Percentiles rank a stretch among this genome's conserved stretches.
Conservation (phyloP, 2,797 vertebrate genomes). For the Rhodeus uyekii region DNA sequence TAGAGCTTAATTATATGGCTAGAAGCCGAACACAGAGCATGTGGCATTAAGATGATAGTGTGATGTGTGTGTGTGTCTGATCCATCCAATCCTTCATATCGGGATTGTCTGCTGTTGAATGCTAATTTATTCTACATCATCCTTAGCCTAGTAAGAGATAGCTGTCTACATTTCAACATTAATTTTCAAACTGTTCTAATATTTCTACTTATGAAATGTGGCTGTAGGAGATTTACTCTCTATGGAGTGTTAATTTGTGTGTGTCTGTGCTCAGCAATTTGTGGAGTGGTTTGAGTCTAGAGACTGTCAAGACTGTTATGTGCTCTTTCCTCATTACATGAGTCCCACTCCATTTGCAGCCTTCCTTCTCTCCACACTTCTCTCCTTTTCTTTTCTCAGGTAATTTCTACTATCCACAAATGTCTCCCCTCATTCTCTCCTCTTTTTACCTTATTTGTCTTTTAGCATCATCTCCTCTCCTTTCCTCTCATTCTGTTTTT, state of each 20-base stretch:
- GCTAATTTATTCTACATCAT: not conserved
- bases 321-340: slow-evolving; percentile 9
- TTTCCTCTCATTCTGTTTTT: not conserved
- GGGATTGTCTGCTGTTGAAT: not conserved
- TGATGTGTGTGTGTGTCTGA: not conserved
- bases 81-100: slow-evolving; percentile 19
- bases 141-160: not conserved
- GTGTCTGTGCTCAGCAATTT: slow-evolving; percentile 35
- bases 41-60: slow-evolving; percentile 33
- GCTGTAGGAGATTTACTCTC: slow-evolving; percentile 8
- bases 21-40: slow-evolving; percentile 20
- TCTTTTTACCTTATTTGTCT: not conserved
- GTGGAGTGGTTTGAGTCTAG: slow-evolving; percentile 25
- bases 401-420: not conserved
- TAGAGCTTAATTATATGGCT: slow-evolving; percentile 64
- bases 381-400: not conserved
- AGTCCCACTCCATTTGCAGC: slow-evolving; percentile 13
- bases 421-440: not conserved
- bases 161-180: slow-evolving; percentile 10
- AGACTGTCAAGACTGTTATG: slow-evolving; percentile 39
- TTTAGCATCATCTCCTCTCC: not conserved
- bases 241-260: not conserved
- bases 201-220: not conserved
- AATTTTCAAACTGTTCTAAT: not conserved
- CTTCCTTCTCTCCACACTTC: not conserved